Evolutionary conservation across 1,140 invertebrate genomes (phyloP), one percentile per base, ranked within the genome.

Genomic region (Magallana ariakensis): DNA sequence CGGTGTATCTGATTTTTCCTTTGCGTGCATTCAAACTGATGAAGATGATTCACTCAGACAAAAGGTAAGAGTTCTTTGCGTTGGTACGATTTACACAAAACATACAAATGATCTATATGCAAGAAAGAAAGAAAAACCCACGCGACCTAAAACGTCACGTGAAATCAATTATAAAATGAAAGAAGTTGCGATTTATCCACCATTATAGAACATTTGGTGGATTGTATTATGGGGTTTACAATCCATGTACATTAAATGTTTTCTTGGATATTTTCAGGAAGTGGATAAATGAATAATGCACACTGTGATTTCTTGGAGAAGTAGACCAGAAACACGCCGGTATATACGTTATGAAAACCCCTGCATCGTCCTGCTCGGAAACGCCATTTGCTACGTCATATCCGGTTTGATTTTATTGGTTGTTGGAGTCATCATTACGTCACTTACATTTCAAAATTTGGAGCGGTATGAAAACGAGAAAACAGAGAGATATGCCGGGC

Each of bases 381-480:
- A 92, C 86, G 89, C 91, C 19, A 60, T 93, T 10, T 93, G 92
- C 83, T 92, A 92, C 90, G 90, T 92, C 86, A 91, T 92, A 19
- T 91, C 91, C 87, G 92, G 92, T 60, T 83, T 89, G 56, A 83
- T 91, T 22, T 70, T 93, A 53, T 85, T 93, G 7, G 92, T 93
- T 6, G 90, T 93, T 70, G 92, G 92, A 19, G 92, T 93, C 85
- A 92, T 93, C 81, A 91, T 93, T 54, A 93, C 92, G 33, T 93
- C 92, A 10, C 84, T 92, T 15, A 93, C 92, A 9, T 93, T 93
- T 85, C 92, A 93, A 87, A 92, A 92, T 70, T 84, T 92, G 46
- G 91, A 92, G 80, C 84, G 88, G 6, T 86, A 90, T 22, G 84
- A 80, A 13, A 84, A 87, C 11, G 91, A 90, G 26, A 89, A 90